Evolutionary conservation across 2,113 vertebrate genomes (phyloP), one percentile per base, ranked within the genome.

Genomic region (Zonotrichia leucophrys): DNA sequence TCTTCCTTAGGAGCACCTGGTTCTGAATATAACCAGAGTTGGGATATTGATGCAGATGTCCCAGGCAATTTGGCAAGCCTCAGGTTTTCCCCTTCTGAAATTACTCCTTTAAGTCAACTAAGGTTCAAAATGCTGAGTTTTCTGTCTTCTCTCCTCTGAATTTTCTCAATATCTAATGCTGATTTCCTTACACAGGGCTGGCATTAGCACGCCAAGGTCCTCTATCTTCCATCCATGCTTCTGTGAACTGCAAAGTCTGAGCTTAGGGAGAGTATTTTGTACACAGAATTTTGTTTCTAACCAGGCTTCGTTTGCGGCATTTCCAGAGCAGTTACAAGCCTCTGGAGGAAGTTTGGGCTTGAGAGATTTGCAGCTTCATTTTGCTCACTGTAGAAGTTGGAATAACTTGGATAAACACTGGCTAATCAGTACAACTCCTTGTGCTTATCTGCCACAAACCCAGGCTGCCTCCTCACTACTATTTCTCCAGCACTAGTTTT

Each of bases 121-220:
- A 86, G 90, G 85, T 92, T 96, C 85, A 97, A 93, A 94, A 86
- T 22, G 7, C 72, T 96, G 55, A 41, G 11, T 72, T 94, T 96
- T 91, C 85, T 75, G 35, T 67, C 39, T 83, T 83, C 15, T 24
- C 10, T 83, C 24, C 12, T 52, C 47, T 87, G 30, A 13, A 39
- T 86, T 81, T 92, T 93, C 50, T 74, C 44, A 37, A 0, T 64
- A 66, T 80, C 56, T 89, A 11, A 47, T 46, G 39, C 52, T 74
- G 52, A 18, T 68, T 80, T 83, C 83, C 74, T 89, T 70, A 60
- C 41, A 30, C 17, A 44, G 68, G 42, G 24, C 42, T 33, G 20
- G 25, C 2, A 1, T 62, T 58, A 42, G 35, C 27, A 28, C 16
- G 12, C 18, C 2, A 5, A 63, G 27, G 23, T 37, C 39, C 74